phyloP scores from a whole-genome alignment of 2,797 vertebrate species.

The Pelodytes ibericus region DNA sequence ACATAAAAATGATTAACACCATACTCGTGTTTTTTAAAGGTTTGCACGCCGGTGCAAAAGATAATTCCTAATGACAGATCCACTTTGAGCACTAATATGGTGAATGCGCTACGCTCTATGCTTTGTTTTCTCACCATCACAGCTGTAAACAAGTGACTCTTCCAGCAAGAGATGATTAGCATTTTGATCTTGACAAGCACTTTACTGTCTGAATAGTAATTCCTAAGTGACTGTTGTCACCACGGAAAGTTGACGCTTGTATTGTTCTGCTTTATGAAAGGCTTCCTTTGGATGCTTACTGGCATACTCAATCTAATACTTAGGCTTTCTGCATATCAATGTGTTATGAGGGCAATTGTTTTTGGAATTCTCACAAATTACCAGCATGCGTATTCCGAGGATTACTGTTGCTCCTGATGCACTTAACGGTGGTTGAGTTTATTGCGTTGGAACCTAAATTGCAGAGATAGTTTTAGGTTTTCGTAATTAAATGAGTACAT shows the following conservation, averaged over 20 bases:
- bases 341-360: slow-evolving; percentile 44
- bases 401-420: too few relatives aligned
- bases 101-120: slow-evolving; percentile 57
- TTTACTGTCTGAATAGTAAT: slow-evolving; percentile 68
- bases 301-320: slow-evolving; percentile 57
- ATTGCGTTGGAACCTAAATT: too few relatives aligned
- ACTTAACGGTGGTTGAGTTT: too few relatives aligned
- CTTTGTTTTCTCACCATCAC: slow-evolving; percentile 56
- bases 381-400: slow-evolving; percentile 9
- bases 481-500: too few relatives aligned
- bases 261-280: slow-evolving; percentile 49
- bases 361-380: slow-evolving; percentile 49
- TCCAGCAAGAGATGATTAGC: slow-evolving; percentile 68
- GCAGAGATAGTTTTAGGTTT: too few relatives aligned
- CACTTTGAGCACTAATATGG: slow-evolving; percentile 32
- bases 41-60: too few relatives aligned
- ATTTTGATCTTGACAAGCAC: slow-evolving; percentile 72
- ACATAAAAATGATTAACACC: too few relatives aligned
- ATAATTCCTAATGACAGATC: too few relatives aligned
- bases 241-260: slow-evolving; percentile 61
- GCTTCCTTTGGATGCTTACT: slow-evolving; percentile 56
- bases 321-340: slow-evolving; percentile 32
- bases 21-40: too few relatives aligned
- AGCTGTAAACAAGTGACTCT: slow-evolving; percentile 65
- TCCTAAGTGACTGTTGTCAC: slow-evolving; percentile 64